Base-by-base conservation (phyloP, 2,888 invertebrate species). In the Esperia sulphurella region DNA sequence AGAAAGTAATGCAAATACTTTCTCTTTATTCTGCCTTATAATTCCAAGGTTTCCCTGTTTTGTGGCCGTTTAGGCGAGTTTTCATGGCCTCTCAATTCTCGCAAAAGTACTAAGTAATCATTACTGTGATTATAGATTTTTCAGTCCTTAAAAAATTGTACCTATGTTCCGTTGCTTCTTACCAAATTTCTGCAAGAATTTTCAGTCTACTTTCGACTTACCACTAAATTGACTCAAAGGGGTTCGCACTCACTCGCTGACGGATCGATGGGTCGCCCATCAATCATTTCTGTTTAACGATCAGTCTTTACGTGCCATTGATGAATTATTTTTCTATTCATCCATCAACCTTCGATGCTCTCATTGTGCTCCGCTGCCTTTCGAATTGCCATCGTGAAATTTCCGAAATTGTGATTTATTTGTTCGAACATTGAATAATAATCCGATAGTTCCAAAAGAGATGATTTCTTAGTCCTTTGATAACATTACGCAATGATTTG, bases 271-370 rank as follows among this genome's bases (percentile, higher is more conserved):
- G 57, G 58, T 52, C 53, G 47, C 52, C 56, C 63, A 70, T 71
- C 67, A 68, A 70, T 70, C 66, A 71, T 63, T 63, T 55, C 55
- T 53, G 49, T 53, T 55, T 60, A 57, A 59, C 69, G 62, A 69
- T 76, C 78, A 78, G 77, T 77, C 77, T 75, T 75, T 58, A 55
- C 57, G 43, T 50, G 59, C 59, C 62, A 54, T 61, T 63, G 62
- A 58, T 61, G 64, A 61, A 54, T 63, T 57, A 57, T 60, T 53
- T 55, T 54, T 47, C 52, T 50, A 40, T 46, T 58, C 52, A 57
- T 65, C 65, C 65, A 68, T 65, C 68, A 62, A 60, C 61, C 55
- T 59, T 65, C 66, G 63, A 59, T 65, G 56, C 62, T 57, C 61
- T 52, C 54, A 55, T 61, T 57, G 45, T 51, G 45, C 45, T 58